Base-by-base conservation (phyloP, 1,140 invertebrate species). In the Papilio polytes region DNA sequence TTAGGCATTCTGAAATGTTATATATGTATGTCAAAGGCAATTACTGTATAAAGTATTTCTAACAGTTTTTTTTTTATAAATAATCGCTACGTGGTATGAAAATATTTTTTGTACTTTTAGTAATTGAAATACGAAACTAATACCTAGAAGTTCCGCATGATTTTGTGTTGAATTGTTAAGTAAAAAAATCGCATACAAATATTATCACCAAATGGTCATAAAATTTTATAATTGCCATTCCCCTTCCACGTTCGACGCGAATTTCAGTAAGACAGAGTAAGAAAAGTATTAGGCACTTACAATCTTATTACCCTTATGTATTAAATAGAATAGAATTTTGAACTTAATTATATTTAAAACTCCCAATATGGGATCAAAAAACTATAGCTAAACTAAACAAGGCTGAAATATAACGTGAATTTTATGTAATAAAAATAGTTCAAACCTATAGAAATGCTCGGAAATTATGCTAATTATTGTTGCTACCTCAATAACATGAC, bases 1-100 rank as follows among this genome's bases (percentile, higher is more conserved):
- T 31, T 31, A 70, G 26, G 12, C 63, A 70, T 70, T 70, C 26
- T 70, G 22, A 31, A 70, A 70, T 70, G 63, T 70, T 70, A 70
- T 70, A 70, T 70, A 70, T 70, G 63, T 70, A 70, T 70, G 63
- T 70, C 63, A 70, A 70, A 70, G 26, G 63, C 26, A 70, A 70
- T 70, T 70, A 70, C 63, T 31, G 63, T 70, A 70, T 70, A 36
- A 70, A 70, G 63, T 70, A 70, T 70, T 70, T 70, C 22, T 10
- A 70, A 70, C 63, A 70, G 53, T 20, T 70, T 31, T 70, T n/a
- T 66, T 31, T 70, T 70, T 70, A 31, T 15, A 15, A 70, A 22
- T 13, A 2, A 70, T 36, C 31, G 26, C 63, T 70, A 70, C 10
- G 10, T 18, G 63, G 12, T 36, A 70, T 36, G 63, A 70, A 70